Conservation (phyloP, 2,113 vertebrate species). For the Pangasianodon gigas region DNA sequence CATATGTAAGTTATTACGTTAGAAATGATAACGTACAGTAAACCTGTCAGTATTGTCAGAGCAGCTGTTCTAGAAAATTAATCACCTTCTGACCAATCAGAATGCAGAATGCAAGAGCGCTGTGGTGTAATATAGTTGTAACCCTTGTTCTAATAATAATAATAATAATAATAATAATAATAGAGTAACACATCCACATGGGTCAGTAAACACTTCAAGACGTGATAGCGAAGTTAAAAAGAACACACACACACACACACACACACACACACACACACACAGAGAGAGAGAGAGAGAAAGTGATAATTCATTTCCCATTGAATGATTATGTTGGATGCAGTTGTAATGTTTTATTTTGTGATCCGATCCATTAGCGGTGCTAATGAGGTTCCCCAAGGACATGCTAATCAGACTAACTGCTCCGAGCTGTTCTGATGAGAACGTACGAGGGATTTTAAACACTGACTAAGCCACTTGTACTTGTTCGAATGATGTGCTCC, state of each 20-base stretch:
- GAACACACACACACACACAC: background rate
- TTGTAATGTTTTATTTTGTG: background rate
- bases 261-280: background rate
- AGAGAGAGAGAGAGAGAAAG: background rate
- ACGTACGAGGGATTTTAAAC: background rate
- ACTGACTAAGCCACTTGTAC: background rate
- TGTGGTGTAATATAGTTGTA: background rate
- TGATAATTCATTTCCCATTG: background rate
- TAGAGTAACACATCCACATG: background rate
- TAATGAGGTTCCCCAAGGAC: background rate
- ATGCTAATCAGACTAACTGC: background rate
- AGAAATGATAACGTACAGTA: background rate
- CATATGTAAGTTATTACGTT: background rate
- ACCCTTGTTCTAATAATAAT: background rate
- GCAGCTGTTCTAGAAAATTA: background rate
- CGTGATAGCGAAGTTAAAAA: background rate
- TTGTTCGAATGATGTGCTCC: background rate
- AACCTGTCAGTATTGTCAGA: background rate
- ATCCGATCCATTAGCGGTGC: conserved; percentile 17
- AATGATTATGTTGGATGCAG: background rate
- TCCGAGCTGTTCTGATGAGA: background rate
- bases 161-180: background rate
- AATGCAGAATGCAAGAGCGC: background rate
- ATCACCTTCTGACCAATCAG: background rate
- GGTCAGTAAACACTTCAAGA: background rate